Evolutionary conservation across 2,797 vertebrate genomes (phyloP).

Genomic region (Ctenosaura bakeri): DNA sequence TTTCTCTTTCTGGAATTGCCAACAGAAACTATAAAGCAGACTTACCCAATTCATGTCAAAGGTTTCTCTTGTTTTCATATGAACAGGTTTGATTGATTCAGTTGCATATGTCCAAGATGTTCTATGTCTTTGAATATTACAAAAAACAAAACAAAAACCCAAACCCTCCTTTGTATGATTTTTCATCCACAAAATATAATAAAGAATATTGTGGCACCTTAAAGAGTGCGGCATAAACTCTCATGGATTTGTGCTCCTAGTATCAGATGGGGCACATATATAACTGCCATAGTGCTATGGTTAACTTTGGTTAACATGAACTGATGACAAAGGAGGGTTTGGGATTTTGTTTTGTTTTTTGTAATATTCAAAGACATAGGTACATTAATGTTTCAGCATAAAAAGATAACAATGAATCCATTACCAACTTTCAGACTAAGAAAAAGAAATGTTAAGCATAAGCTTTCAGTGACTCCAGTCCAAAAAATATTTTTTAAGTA

Average conservation of each 20-base stretch:
- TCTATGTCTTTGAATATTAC: no score
- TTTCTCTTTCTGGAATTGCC: neutral
- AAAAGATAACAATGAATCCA: no score
- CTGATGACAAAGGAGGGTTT: neutral
- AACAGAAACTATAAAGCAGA: neutral
- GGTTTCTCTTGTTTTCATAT: neutral
- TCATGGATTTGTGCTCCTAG: neutral
- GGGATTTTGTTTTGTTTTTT: no score
- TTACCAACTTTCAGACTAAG: no score
- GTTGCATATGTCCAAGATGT: neutral
- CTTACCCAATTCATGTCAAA: neutral
- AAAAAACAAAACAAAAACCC: no score
- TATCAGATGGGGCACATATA: neutral
- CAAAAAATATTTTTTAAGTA: neutral
- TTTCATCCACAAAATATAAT: neutral
- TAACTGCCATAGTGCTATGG: neutral
- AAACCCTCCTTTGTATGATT: neutral
- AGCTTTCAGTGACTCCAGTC: no score
- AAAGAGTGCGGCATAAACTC: neutral
- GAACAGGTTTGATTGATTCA: neutral
- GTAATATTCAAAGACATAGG: no score
- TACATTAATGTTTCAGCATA: no score
- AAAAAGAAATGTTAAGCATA: no score
- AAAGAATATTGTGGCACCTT: neutral
- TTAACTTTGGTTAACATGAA: neutral